A percentile compares a stretch with the other conserved stretches of the same genome.
Evolutionary conservation across 2,797 vertebrate genomes (phyloP).

Genomic region (Numenius phaeopus): DNA sequence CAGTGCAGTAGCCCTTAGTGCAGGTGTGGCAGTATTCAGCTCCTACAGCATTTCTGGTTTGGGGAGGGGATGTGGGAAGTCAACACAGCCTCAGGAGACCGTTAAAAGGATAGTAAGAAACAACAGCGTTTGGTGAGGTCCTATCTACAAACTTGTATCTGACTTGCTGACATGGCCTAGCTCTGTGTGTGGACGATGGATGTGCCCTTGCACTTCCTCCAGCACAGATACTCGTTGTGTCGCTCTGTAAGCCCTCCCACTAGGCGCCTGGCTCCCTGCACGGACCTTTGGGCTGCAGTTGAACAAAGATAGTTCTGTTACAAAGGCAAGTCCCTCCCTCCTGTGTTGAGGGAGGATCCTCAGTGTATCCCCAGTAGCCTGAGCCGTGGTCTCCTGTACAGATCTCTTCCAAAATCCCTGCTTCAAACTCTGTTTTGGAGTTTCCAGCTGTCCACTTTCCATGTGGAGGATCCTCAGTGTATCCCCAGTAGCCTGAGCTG

Average conservation of each 20-base stretch:
- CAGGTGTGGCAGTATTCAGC: background rate
- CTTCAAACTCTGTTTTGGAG: background rate
- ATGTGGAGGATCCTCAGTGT: background rate
- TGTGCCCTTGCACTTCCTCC: background rate
- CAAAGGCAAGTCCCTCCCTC: background rate
- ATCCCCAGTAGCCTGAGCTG: background rate
- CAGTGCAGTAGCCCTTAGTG: background rate
- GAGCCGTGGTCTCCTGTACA: background rate
- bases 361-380: background rate
- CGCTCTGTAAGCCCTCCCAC: rapidly evolving
- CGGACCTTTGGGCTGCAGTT: background rate
- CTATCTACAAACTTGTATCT: background rate
- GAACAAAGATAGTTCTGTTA: background rate
- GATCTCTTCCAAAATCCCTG: background rate
- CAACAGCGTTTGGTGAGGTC: background rate
- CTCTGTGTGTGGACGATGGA: background rate
- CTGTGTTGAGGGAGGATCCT: background rate
- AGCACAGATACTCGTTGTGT: background rate
- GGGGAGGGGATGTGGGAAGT: background rate
- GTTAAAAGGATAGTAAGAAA: background rate
- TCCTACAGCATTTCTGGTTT: background rate
- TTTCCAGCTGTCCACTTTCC: background rate
- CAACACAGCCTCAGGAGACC: background rate
- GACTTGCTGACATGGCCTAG: background rate
- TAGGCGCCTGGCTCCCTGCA: background rate